phyloP scores from a whole-genome alignment of 1,140 invertebrate genomes.

The Pygmarrhopalites habei region DNA sequence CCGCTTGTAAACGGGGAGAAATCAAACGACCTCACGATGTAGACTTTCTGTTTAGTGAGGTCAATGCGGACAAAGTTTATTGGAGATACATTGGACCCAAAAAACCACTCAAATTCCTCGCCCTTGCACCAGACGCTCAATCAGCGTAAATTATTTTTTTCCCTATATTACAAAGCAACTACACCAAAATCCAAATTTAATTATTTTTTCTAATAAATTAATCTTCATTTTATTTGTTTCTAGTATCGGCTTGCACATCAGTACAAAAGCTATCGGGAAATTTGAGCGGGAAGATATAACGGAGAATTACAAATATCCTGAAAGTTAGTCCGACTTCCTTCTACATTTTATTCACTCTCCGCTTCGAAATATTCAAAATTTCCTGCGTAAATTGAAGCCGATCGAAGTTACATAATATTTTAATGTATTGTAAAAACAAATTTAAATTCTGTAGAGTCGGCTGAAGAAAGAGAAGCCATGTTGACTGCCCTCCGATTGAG shows the following conservation, averaged over 20 bases:
- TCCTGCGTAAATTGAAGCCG: too few relatives aligned
- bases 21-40: constrained; percentile 70
- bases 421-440: too few relatives aligned
- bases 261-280: constrained; percentile 80
- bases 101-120: constrained; percentile 70
- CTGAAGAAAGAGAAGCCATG: constrained; percentile 74
- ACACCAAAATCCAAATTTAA: neutral
- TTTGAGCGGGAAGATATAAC: too few relatives aligned
- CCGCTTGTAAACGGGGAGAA: constrained; percentile 72
- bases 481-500: constrained; percentile 70
- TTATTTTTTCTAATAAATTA: neutral
- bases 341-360: too few relatives aligned
- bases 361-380: too few relatives aligned
- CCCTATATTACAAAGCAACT: neutral
- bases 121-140: constrained; percentile 68
- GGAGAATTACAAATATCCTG: too few relatives aligned
- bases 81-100: constrained; percentile 74
- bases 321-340: too few relatives aligned
- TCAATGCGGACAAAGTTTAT: constrained; percentile 75
- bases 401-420: too few relatives aligned
- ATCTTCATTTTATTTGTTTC: too few relatives aligned
- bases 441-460: too few relatives aligned
- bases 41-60: constrained; percentile 73
- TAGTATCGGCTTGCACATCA: constrained; percentile 75
- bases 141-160: constrained; percentile 51